phyloP scores from a whole-genome alignment of 2,113 vertebrate genomes.

The Panthera tigris region DNA sequence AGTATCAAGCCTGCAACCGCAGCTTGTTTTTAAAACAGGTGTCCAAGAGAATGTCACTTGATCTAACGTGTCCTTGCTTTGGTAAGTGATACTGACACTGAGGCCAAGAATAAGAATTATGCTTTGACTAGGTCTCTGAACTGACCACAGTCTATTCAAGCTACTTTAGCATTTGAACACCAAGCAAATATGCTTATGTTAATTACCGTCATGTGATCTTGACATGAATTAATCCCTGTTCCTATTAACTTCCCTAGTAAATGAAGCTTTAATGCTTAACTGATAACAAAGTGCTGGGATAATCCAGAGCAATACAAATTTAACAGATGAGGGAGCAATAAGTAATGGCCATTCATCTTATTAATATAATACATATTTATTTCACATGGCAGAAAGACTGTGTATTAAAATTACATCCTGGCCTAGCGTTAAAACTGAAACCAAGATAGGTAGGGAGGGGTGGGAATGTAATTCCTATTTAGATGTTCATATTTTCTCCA shows the following conservation, averaged over 20 bases:
- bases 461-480: not conserved
- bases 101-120: slow-evolving; percentile 85
- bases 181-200: slow-evolving; percentile 70
- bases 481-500: not conserved
- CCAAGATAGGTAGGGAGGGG: not conserved
- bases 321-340: slow-evolving; percentile 25
- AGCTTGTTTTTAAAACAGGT: slow-evolving; percentile 81
- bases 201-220: slow-evolving; percentile 70
- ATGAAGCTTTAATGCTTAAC: slow-evolving; percentile 60
- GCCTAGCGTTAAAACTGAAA: slow-evolving; percentile 33
- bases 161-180: slow-evolving; percentile 36
- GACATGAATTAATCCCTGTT: slow-evolving; percentile 51
- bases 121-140: slow-evolving; percentile 76
- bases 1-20: slow-evolving; percentile 71
- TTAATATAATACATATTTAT: slow-evolving; percentile 27
- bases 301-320: slow-evolving; percentile 44
- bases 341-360: not conserved
- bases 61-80: slow-evolving; percentile 83
- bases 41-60: slow-evolving; percentile 80
- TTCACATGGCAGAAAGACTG: not conserved
- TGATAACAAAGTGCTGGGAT: slow-evolving; percentile 30
- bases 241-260: slow-evolving; percentile 68
- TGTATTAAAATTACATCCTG: not conserved
- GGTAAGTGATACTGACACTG: slow-evolving; percentile 77
- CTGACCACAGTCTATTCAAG: slow-evolving; percentile 67